These are phyloP conservation scores for Liopterus haemorrhoidalis DNA, from an alignment of 2,888 invertebrate genomes.

Conservation along the genomic window DNA sequence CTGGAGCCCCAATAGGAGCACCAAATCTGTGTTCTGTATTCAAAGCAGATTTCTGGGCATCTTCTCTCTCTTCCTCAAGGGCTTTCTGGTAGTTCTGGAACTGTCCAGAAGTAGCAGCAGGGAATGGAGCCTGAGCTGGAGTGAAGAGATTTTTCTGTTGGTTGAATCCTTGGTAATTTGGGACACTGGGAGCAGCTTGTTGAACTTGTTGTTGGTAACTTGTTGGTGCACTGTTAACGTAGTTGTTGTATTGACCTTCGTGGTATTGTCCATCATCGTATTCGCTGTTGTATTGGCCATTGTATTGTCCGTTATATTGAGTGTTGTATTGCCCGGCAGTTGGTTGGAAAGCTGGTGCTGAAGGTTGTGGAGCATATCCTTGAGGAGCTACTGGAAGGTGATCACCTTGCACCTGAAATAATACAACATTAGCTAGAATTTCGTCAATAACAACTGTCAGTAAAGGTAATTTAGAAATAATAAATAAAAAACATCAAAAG, in stretches of 20 bases:
- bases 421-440: too few species aligned
- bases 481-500: too few species aligned
- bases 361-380: not conserved
- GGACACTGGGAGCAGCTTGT: not conserved
- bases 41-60: not conserved
- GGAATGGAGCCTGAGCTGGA: conserved; percentile 10
- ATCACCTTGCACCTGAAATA: not conserved
- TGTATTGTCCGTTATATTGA: too few species aligned
- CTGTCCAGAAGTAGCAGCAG: conserved; percentile 16
- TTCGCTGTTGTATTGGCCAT: not conserved
- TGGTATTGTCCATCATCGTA: conserved; percentile 2
- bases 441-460: too few species aligned
- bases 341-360: not conserved
- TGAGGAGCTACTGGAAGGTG: not conserved
- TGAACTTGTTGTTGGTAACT: not conserved
- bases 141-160: conserved; percentile 4
- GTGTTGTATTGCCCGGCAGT: not conserved
- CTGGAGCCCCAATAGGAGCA: too few species aligned
- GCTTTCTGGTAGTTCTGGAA: conserved; percentile 8
- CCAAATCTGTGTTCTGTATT: too few species aligned
- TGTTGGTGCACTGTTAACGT: not conserved
- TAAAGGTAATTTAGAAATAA: too few species aligned
- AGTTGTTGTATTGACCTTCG: not conserved
- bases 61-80: conserved; percentile 7
- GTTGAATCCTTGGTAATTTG: conserved; percentile 7